Evolutionary conservation across 2,797 vertebrate species (phyloP), one percentile per base, ranked within the genome.

Genomic region (Sebastes oblongus): DNA sequence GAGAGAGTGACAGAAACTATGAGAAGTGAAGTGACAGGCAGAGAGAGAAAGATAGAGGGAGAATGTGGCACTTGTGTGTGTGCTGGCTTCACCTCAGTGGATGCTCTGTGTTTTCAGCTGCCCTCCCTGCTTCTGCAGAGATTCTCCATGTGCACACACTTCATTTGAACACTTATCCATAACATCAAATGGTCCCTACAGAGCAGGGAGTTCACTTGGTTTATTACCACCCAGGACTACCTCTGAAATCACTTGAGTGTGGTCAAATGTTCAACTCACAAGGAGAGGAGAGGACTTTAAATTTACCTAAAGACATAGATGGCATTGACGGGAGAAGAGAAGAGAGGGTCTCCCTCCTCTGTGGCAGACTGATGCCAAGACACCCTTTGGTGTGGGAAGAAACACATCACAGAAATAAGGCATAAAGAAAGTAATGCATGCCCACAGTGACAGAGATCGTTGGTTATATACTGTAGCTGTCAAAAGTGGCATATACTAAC

Each of bases 261-360:
- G 16, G 22, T 39, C 50, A 80, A 36, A 56, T 10, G 27, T 36
- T 6, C 16, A 25, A 30, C 27, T 72, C 8, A 29, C 25, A 18
- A 62, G 12, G 11, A 50, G n/a, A 62, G 14, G 13, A 50, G 25
- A 52, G 55, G 12, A 42, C 24, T n/a, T 77, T n/a, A 62, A 27
- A 73, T 86, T 78, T 87, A 87, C 74, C 76, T 84, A 86, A 86
- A 83, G 18, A 90, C 39, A 88, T 77, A 85, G 69, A 88, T 79
- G 54, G 84, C 84, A 74, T 86, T 89, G 58, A 85, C 75, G 1
- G 84, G 88, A 72, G 79, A 84, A 22, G 86, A 82, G 29, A 83
- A 54, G 50, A 87, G 36, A 75, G 79, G 70, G 69, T 75, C 75
- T 59, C 77, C 77, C 58, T 78, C 70, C 20, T 85, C 75, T 72